Percentiles rank a stretch among this genome's conserved stretches.
phyloP scores from a whole-genome alignment of 2,113 vertebrate genomes.

The Excalfactoria chinensis region DNA sequence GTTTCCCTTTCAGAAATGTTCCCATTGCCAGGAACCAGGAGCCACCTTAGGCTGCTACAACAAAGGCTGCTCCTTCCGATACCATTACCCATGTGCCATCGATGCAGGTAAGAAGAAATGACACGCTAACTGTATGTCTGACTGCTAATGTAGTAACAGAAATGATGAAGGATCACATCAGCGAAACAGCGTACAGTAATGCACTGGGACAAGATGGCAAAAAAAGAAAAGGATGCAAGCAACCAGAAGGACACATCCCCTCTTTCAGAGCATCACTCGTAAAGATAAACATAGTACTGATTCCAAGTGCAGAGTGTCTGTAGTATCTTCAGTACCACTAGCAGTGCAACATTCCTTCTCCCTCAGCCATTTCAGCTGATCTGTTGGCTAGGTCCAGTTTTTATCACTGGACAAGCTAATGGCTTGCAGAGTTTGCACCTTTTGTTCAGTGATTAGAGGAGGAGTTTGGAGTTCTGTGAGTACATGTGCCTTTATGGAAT shows the following conservation, averaged over 20 bases:
- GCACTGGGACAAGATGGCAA: rapidly evolving
- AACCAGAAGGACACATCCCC: not conserved
- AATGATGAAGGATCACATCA: not conserved
- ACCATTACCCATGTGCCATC: slow-evolving; percentile 96
- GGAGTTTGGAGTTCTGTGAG: not conserved
- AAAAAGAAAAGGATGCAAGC: not conserved
- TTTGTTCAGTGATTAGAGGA: not conserved
- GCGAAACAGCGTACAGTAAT: not conserved
- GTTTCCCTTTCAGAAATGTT: slow-evolving; percentile 88
- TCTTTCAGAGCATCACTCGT: not conserved
- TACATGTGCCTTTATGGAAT: not conserved
- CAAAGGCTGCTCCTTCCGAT: slow-evolving; percentile 97
- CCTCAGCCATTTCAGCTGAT: not conserved
- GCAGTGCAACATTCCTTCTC: not conserved
- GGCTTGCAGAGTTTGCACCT: not conserved
- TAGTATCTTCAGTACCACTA: not conserved
- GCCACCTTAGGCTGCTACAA: slow-evolving; percentile 98
- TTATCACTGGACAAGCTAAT: not conserved
- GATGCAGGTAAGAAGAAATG: slow-evolving; percentile 89
- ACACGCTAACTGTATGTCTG: not conserved
- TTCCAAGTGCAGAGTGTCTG: not conserved
- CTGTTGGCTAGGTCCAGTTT: not conserved
- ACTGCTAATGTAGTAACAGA: not conserved
- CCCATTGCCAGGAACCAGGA: slow-evolving; percentile 94
- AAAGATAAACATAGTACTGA: not conserved